phyloP scores from a whole-genome alignment of 2,888 invertebrate species.

The Caenorhabditis sp. region DNA sequence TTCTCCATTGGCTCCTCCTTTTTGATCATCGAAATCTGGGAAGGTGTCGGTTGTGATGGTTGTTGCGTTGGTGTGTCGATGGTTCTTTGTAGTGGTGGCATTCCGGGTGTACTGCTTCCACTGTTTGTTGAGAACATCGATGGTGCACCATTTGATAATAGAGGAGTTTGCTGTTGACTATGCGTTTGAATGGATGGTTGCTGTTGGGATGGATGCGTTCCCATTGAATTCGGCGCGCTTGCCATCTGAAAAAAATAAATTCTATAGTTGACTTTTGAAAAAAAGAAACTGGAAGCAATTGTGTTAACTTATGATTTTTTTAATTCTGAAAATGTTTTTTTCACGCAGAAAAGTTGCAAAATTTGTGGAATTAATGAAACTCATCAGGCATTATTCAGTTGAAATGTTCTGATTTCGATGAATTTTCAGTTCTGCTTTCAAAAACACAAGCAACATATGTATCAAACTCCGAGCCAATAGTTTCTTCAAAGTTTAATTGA shows the following conservation, averaged over 20 bases:
- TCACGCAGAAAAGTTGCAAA: too few species aligned
- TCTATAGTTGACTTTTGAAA: too few species aligned
- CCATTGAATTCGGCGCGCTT: not conserved
- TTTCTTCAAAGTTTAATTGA: too few species aligned
- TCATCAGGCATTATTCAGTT: not conserved
- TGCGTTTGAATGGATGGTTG: not conserved
- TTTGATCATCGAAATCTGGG: conserved; percentile 26
- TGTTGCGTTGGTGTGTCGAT: conserved; percentile 13
- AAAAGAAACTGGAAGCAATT: too few species aligned
- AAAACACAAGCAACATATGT: too few species aligned
- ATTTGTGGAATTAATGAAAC: too few species aligned
- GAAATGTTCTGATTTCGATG: too few species aligned
- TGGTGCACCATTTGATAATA: not conserved
- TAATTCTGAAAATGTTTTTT: too few species aligned
- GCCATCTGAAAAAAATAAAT: conserved; percentile 2
- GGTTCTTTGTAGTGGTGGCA: conserved; percentile 11
- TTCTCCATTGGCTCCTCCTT: conserved; percentile 12
- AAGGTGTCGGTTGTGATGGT: conserved; percentile 19
- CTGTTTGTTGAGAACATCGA: conserved; percentile 18
- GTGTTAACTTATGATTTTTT: too few species aligned
- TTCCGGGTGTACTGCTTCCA: conserved; percentile 26
- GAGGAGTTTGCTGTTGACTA: conserved; percentile 6
- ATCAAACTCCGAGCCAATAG: too few species aligned
- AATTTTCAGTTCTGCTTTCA: too few species aligned
- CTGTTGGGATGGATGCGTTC: not conserved